Conservation (phyloP, 2,888 invertebrate genomes). For the Aethes cnicana region DNA sequence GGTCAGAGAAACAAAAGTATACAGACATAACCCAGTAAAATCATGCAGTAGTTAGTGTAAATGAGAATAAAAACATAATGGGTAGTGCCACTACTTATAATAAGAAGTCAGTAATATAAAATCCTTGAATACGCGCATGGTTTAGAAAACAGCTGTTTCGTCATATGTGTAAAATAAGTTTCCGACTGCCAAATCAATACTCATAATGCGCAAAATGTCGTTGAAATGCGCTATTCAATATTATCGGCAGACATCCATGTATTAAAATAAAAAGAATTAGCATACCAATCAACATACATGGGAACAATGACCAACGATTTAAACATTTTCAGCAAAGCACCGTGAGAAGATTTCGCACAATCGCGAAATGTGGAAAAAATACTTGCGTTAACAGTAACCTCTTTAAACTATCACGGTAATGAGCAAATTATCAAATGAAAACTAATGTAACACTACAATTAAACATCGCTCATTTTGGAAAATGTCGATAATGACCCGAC, state of each 20-base stretch:
- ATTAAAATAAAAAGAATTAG: conserved; percentile 55
- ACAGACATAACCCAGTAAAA: conserved; percentile 7
- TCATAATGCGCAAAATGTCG: conserved; percentile 79
- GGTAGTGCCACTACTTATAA: too few species aligned
- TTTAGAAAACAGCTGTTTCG: conserved; percentile 76
- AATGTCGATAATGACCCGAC: conserved; percentile 61
- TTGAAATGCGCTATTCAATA: conserved; percentile 68
- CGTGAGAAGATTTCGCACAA: conserved; percentile 43
- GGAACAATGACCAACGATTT: conserved; percentile 63
- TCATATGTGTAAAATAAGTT: conserved; percentile 69
- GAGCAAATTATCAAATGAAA: conserved; percentile 1
- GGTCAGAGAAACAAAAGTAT: conserved; percentile 13
- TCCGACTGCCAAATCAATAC: conserved; percentile 76
- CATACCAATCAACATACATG: conserved; percentile 61
- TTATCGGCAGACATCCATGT: conserved; percentile 45
- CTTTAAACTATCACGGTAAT: conserved; percentile 3
- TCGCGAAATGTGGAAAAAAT: conserved; percentile 30
- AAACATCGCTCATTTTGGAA: conserved; percentile 48
- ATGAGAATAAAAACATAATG: neutral
- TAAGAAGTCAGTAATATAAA: too few species aligned
- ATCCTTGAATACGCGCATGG: conserved; percentile 39
- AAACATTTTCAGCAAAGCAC: conserved; percentile 46
- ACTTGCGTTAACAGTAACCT: conserved; percentile 13
- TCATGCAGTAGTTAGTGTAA: neutral
- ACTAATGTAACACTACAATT: conserved; percentile 30